Percentiles rank a stretch among this genome's conserved stretches.
phyloP scores from a whole-genome alignment of 2,888 invertebrate genomes.

The Hydrotaea diabolus region DNA sequence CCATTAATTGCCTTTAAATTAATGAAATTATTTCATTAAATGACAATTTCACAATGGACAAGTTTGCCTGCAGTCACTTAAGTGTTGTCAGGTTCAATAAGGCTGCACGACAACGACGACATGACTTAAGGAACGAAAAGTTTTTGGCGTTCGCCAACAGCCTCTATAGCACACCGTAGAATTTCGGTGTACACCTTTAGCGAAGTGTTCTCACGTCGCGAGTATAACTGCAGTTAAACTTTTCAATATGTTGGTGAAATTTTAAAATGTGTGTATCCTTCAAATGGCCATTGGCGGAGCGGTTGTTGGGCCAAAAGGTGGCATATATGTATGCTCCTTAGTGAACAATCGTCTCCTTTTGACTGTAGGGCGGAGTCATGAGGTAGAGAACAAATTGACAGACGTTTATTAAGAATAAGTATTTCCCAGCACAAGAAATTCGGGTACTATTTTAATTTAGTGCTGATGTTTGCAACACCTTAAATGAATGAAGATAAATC shows the following conservation, averaged over 20 bases:
- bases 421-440: no score
- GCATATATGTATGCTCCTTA: background rate
- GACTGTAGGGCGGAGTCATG: no score
- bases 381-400: no score
- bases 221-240: constrained; percentile 30
- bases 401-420: no score
- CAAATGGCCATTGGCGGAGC: background rate
- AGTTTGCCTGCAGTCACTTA: constrained; percentile 35
- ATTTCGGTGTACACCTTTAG: background rate
- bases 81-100: constrained; percentile 43
- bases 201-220: background rate
- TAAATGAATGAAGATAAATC: no score
- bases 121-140: constrained; percentile 37
- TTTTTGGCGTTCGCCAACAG: background rate
- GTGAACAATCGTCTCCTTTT: background rate
- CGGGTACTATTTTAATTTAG: no score
- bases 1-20: constrained; percentile 40
- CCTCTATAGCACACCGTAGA: background rate
- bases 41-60: constrained; percentile 29
- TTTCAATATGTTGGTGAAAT: constrained; percentile 37
- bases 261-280: background rate
- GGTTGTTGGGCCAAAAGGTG: no score
- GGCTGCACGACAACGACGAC: background rate
- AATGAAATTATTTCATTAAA: constrained; percentile 54
- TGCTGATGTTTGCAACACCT: no score